Evolutionary conservation across 2,113 vertebrate species (phyloP).

Genomic region (Cinclus mexicanus): DNA sequence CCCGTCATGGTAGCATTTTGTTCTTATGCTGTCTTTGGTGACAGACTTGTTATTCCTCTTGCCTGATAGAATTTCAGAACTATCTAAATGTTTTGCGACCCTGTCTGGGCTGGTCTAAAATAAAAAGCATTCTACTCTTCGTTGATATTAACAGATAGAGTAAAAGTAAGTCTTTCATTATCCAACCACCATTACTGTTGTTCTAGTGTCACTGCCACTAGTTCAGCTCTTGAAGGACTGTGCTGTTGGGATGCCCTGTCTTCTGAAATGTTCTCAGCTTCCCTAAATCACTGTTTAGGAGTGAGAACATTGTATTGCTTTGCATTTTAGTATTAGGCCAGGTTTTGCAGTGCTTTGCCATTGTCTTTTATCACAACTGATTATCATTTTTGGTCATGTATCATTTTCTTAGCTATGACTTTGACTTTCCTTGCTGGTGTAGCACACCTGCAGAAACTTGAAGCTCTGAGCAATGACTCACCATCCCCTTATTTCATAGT

Average conservation of each 20-base stretch:
- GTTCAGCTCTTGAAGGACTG: neutral
- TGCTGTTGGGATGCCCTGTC: neutral
- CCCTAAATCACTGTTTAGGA: neutral
- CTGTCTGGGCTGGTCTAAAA: neutral
- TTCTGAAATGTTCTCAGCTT: neutral
- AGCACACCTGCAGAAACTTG: conserved; percentile 37
- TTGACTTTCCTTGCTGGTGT: neutral
- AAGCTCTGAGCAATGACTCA: neutral
- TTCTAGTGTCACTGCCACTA: neutral
- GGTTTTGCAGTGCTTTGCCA: neutral
- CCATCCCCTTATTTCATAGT: neutral
- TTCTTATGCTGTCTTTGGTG: neutral
- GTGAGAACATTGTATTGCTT: neutral
- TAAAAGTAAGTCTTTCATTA: neutral
- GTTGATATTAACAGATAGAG: neutral
- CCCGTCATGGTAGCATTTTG: neutral
- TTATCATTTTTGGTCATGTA: fast-evolving
- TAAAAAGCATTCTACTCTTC: neutral
- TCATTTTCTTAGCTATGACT: neutral
- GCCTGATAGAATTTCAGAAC: neutral
- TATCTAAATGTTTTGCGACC: neutral
- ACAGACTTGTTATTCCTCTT: neutral
- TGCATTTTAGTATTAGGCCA: neutral
- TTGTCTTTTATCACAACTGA: neutral
- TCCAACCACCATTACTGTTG: neutral